Conservation (phyloP, 2,113 vertebrate genomes). For the Symphodus melops region DNA sequence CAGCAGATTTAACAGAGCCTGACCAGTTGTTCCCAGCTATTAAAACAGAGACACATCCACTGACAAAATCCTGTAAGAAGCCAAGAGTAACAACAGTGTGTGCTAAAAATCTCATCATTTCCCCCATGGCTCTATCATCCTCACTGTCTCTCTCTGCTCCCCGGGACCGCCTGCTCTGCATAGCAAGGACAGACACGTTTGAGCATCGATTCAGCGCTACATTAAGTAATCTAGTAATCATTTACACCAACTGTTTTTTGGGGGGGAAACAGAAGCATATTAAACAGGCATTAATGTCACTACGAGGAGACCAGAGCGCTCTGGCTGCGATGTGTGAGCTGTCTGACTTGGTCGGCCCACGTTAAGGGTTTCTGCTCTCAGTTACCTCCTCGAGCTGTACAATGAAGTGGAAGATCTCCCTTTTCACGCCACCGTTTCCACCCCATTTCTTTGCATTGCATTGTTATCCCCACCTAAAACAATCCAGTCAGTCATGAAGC, state of each 20-base stretch:
- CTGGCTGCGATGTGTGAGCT: conserved; percentile 54
- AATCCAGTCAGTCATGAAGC: conserved; percentile 58
- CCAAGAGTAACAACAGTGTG: conserved; percentile 68
- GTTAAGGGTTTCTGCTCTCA: conserved; percentile 30
- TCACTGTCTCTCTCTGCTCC: conserved; percentile 64
- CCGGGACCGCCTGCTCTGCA: conserved; percentile 34
- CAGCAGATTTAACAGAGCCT: conserved; percentile 58
- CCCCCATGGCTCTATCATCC: conserved; percentile 73
- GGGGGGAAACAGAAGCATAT: conserved; percentile 70
- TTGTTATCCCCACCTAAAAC: conserved; percentile 49
- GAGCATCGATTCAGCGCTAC: conserved; percentile 82
- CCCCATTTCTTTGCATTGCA: conserved; percentile 64
- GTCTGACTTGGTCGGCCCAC: conserved; percentile 52
- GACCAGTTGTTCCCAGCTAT: conserved; percentile 55
- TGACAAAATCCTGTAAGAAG: conserved; percentile 60
- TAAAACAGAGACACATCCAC: conserved; percentile 47
- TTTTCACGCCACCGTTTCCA: conserved; percentile 64
- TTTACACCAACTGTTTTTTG: conserved; percentile 79
- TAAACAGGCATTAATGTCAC: conserved; percentile 80
- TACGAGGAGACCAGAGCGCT: conserved; percentile 36
- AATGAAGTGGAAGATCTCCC: conserved; percentile 73
- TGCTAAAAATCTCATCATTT: conserved; percentile 71
- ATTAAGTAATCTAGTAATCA: conserved; percentile 82
- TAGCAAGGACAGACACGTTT: conserved; percentile 69
- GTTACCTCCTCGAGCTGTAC: conserved; percentile 69